A percentile compares a stretch with the other conserved stretches of the same genome.
These are phyloP conservation scores for Drosophila rufa DNA, from an alignment of 1,140 invertebrate species.

Conservation along the genomic window DNA sequence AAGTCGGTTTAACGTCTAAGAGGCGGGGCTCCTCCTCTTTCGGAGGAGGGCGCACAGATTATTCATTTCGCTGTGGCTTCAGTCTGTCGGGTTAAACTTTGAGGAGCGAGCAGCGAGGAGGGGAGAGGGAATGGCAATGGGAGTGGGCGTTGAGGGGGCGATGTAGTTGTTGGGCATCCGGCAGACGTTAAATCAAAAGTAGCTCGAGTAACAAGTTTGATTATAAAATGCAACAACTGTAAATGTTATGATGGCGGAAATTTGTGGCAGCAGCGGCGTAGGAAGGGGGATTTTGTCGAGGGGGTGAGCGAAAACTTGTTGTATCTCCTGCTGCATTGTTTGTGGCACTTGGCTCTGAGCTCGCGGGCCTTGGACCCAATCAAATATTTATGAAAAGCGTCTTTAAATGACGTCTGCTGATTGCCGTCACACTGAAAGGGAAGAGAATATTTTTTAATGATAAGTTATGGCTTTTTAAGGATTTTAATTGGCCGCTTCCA, in stretches of 20 bases:
- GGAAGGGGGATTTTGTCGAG: background rate
- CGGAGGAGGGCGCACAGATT: constrained; percentile 35
- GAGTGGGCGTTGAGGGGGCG: background rate
- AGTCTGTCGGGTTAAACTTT: constrained; percentile 77
- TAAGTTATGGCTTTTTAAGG: background rate
- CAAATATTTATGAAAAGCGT: constrained; percentile 40
- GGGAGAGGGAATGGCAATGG: constrained; percentile 5
- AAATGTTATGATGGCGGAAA: constrained; percentile 75
- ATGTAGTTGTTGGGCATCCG: constrained; percentile 20
- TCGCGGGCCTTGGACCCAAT: constrained; percentile 22
- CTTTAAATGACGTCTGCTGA: constrained; percentile 28
- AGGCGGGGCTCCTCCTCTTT: background rate
- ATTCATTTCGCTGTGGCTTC: constrained; percentile 77
- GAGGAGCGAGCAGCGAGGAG: constrained; percentile 64
- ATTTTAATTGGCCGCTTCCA: background rate
- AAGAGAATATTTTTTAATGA: background rate
- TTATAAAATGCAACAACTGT: constrained; percentile 81
- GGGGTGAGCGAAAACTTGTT: background rate
- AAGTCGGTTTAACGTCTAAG: constrained; percentile 79
- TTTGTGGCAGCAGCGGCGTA: constrained; percentile 46
- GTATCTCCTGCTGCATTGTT: constrained; percentile 45
- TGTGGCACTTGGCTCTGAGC: constrained; percentile 17
- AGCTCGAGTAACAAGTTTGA: constrained; percentile 77
- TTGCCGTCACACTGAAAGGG: background rate
- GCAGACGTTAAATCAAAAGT: constrained; percentile 70